phyloP scores from a whole-genome alignment of 2,888 invertebrate genomes.

The Uloborus plumipes region DNA sequence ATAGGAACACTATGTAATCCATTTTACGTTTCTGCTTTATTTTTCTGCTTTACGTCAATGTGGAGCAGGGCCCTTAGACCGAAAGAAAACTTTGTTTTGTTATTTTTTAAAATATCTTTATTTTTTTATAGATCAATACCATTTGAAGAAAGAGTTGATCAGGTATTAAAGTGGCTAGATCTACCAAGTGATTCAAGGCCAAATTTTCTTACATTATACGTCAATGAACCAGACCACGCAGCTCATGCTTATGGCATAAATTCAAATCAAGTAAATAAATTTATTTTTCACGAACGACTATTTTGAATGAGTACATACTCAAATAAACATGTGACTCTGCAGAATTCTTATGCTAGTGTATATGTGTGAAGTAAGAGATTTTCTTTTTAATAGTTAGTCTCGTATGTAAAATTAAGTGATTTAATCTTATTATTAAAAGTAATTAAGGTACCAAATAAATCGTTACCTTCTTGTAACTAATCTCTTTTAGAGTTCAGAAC shows the following conservation, averaged over 20 bases:
- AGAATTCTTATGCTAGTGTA: too few relatives aligned
- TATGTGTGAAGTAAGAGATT: too few relatives aligned
- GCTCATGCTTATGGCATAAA: slow-evolving; percentile 68
- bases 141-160: slow-evolving; percentile 66
- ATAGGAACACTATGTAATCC: too few relatives aligned
- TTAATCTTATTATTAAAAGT: too few relatives aligned
- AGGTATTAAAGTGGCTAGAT: slow-evolving; percentile 68
- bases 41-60: too few relatives aligned
- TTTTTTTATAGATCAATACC: slow-evolving; percentile 23
- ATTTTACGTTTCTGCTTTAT: too few relatives aligned
- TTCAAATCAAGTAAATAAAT: slow-evolving; percentile 66
- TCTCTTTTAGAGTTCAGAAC: too few relatives aligned
- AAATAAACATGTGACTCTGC: background rate
- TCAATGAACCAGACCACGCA: slow-evolving; percentile 69
- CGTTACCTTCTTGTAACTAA: too few relatives aligned
- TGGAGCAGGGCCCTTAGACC: too few relatives aligned
- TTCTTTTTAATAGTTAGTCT: too few relatives aligned
- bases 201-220: slow-evolving; percentile 68
- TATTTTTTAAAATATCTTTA: background rate
- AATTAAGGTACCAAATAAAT: too few relatives aligned
- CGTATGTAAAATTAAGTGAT: too few relatives aligned
- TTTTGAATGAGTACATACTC: background rate
- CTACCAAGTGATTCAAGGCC: slow-evolving; percentile 67
- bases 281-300: background rate
- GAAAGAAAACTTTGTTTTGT: background rate